phyloP scores from a whole-genome alignment of 2,113 vertebrate genomes.

The Gadus macrocephalus region DNA sequence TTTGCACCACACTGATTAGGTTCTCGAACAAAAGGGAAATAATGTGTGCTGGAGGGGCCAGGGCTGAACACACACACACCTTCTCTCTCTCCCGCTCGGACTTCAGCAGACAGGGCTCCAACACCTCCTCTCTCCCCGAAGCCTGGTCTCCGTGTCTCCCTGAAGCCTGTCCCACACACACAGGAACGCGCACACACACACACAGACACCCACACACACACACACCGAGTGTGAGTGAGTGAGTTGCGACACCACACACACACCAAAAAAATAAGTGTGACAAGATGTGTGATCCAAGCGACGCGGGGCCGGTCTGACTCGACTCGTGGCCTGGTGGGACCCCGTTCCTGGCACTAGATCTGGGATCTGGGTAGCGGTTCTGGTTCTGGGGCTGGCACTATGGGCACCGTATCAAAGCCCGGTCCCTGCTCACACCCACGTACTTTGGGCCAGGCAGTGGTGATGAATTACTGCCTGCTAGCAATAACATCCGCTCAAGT shows the following conservation, averaged over 20 bases:
- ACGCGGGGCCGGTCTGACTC: constrained; percentile 5
- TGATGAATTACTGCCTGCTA: constrained; percentile 62
- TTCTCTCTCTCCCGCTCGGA: constrained; percentile 80
- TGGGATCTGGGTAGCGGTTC: constrained; percentile 32
- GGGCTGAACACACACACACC: constrained; percentile 45
- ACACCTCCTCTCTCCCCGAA: constrained; percentile 65
- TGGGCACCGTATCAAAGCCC: constrained; percentile 41
- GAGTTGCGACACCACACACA: neutral
- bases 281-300: neutral
- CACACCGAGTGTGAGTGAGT: neutral
- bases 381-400: constrained; percentile 38
- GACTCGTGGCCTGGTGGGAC: neutral
- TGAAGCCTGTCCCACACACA: constrained; percentile 66
- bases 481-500: constrained; percentile 64
- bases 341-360: neutral
- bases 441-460: constrained; percentile 33
- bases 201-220: constrained; percentile 16
- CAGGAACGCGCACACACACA: neutral
- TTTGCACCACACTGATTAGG: neutral
- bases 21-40: neutral
- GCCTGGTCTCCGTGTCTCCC: constrained; percentile 71
- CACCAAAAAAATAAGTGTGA: neutral
- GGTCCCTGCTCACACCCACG: neutral
- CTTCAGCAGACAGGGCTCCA: constrained; percentile 74
- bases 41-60: neutral